Evolutionary conservation across 2,113 vertebrate genomes (phyloP).

Genomic region (Tetraodon nigroviridis): DNA sequence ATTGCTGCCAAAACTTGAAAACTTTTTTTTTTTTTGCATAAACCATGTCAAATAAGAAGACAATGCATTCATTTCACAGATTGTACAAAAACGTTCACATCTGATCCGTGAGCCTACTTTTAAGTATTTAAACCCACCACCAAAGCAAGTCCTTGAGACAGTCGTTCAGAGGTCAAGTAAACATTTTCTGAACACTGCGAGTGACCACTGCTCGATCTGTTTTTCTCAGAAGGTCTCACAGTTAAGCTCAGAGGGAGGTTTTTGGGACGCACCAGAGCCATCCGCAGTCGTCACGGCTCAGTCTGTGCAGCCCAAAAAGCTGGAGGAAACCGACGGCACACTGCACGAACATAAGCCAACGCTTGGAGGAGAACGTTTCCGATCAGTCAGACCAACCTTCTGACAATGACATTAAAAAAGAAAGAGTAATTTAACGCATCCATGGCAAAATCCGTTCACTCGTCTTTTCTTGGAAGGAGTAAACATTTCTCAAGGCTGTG

Average conservation of each 20-base stretch:
- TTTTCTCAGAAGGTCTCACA: slow-evolving; percentile 15
- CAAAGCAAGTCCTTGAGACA: slow-evolving; percentile 35
- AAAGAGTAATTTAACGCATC: too few species aligned
- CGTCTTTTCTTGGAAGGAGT: too few species aligned
- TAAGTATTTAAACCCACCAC: slow-evolving; percentile 58
- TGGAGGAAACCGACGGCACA: slow-evolving; percentile 50
- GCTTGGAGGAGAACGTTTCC: too few species aligned
- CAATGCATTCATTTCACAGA: slow-evolving; percentile 70
- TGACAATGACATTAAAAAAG: too few species aligned
- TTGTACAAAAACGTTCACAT: slow-evolving; percentile 66
- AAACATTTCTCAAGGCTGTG: too few species aligned
- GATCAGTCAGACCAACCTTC: too few species aligned
- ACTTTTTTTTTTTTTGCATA: slow-evolving; percentile 68
- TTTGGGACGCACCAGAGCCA: slow-evolving; percentile 22
- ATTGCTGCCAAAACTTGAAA: slow-evolving; percentile 74
- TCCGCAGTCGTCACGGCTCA: slow-evolving; percentile 43
- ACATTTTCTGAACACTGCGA: slow-evolving; percentile 40
- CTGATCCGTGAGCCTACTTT: slow-evolving; percentile 38
- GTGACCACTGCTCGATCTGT: slow-evolving; percentile 24
- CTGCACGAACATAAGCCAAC: slow-evolving; percentile 27
- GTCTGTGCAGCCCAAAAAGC: slow-evolving; percentile 30
- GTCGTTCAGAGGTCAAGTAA: slow-evolving; percentile 41
- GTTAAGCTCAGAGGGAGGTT: slow-evolving; percentile 19
- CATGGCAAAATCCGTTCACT: too few species aligned
- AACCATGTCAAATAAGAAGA: slow-evolving; percentile 72